Percentiles rank a stretch among this genome's conserved stretches.
These are phyloP conservation scores for Ictalurus furcatus DNA, from an alignment of 2,113 vertebrate species.

Conservation along the genomic window DNA sequence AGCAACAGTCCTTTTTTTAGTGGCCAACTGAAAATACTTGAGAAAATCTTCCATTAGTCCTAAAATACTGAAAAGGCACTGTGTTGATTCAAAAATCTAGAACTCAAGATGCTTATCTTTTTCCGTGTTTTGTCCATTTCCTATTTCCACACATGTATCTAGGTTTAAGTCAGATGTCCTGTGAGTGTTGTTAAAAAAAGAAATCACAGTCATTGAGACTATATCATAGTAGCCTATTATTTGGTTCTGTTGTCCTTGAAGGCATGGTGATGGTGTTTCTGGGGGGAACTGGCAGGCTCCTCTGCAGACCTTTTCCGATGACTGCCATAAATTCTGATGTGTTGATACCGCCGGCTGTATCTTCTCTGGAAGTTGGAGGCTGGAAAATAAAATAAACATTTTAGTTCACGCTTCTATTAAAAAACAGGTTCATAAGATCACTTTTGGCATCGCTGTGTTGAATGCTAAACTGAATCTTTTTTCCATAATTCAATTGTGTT, in stretches of 20 bases:
- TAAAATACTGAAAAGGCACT: conserved; percentile 57
- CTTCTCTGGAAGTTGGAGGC: conserved; percentile 91
- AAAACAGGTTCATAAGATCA: not conserved
- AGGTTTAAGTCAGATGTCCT: conserved; percentile 18
- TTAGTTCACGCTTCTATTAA: not conserved
- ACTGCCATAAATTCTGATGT: conserved; percentile 81
- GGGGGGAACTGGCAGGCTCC: conserved; percentile 60
- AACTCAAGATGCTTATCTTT: conserved; percentile 55
- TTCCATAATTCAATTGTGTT: not conserved
- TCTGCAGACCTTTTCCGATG: conserved; percentile 78
- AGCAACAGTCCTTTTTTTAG: conserved; percentile 63
- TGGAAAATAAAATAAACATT: conserved; percentile 63
- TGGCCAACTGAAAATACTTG: conserved; percentile 67
- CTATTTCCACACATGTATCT: conserved; percentile 46
- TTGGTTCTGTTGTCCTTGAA: conserved; percentile 78
- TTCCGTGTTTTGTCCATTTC: conserved; percentile 39
- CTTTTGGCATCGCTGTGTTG: not conserved
- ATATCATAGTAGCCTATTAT: conserved; percentile 68
- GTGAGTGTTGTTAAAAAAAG: conserved; percentile 56
- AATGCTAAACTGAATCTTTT: not conserved
- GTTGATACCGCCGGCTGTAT: conserved; percentile 82
- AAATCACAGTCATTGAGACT: conserved; percentile 63
- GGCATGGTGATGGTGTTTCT: conserved; percentile 80
- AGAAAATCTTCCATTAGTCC: conserved; percentile 62
- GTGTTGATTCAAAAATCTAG: conserved; percentile 56